Evolutionary conservation across 2,797 vertebrate genomes (phyloP), one percentile per base, ranked within the genome.

Genomic region (Macrochelys suwanniensis): DNA sequence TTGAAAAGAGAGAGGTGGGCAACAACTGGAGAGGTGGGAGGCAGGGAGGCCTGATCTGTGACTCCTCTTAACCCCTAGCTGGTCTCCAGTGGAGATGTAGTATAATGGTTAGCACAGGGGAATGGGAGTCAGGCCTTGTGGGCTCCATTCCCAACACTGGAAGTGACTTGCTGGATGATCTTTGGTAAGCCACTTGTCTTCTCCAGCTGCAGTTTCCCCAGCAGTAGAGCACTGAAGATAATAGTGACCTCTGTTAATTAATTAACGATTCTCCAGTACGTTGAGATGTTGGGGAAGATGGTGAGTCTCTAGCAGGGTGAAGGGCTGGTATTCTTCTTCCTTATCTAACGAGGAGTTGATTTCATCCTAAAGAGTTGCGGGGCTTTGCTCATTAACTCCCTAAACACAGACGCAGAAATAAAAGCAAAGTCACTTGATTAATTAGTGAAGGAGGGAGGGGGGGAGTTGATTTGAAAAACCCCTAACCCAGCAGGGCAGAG

Each of bases 391-490:
- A 1, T 91, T 87, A 92, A 54, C 49, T 50, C 28, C 9, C 2
- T 0, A 61, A 89, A 87, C 1, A 1, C 85, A 80, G 90, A 85
- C 57, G 65, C 56, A 3, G 90, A 88, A 94, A 90, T 85, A 92
- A 81, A 88, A 85, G 85, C 61, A 0, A 50, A 50, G 0, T 31
- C 78, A 90, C 77, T 83, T 83, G 89, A 93, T 96, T 93, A 95
- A 97, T 97, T 95, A 87, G 65, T 90, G 87, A 94, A 79, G 26
- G 81, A 51, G 45, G 56, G 3, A 0, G 81, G 51, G 80, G 80
- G 89, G 61, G 59, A 57, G 85, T 11, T 83, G 84, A 89, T 89
- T 86, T 79, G 65, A 42, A 71, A 82, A 80, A 31, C 71, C 87
- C 79, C 68, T 78, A 31, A 82, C 57, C 83, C 79, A 86, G 91